Base-by-base conservation (phyloP, 2,888 invertebrate genomes). In the Nasonia oneida region DNA sequence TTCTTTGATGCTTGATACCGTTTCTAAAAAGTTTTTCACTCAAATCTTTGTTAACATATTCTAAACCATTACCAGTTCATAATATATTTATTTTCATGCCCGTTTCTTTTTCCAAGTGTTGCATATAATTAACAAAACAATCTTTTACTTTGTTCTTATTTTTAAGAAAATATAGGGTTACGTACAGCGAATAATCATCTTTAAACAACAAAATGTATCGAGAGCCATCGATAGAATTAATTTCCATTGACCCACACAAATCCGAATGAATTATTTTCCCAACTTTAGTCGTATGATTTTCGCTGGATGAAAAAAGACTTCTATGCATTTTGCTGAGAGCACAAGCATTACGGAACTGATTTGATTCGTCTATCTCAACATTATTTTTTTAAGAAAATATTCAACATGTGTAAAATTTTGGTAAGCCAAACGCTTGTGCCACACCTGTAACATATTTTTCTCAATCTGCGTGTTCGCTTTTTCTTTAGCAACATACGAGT, bases 401-500 rank as follows among this genome's bases (percentile, higher is more conserved):
- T 82, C 74, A 5, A 82, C 64, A n/a, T 76, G 64, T 10, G 12
- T 8, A 47, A 71, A 67, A 53, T 50, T 82, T 57, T 82, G 67
- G 23, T 82, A 50, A 0, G 33, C 76, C 50, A 82, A 47, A 12
- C 75, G 47, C 18, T 67, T 50, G 12, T 82, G 76, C 75, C 82
- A 82, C n/a, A 82, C 3, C 42, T 82, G 82, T 23, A 81, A 75
- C 4, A 14, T 3, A 23, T 81, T 81, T 50, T 70, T 70, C 50
- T 70, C 18, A 57, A 23, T 29, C 3, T 0, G 33, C 29, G 2
- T 67, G 29, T 10, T 64, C 29, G 10, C n/a, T 8, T 29, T 64
- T 71, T 57, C 37, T 50, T 80, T 29, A 39, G 71, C 37, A 18
- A 80, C 10, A 73, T 33, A n/a, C 12, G 29, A 73, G 12, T 50